These are phyloP conservation scores for Scatophagus argus DNA, from an alignment of 2,113 vertebrate genomes.

Conservation along the genomic window DNA sequence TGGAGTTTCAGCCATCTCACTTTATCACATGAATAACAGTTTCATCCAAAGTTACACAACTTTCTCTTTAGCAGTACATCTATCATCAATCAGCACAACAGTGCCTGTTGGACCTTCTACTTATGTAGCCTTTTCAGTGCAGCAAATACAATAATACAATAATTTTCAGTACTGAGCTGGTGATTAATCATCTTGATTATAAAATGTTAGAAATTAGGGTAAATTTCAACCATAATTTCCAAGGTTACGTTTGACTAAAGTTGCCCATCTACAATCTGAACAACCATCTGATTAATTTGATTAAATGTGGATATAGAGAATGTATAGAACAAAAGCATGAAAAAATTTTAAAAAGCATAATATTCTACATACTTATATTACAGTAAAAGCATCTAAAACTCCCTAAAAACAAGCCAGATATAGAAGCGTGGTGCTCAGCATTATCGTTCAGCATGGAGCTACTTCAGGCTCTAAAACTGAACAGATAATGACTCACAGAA, in stretches of 20 bases:
- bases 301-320: too few relatives aligned
- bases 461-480: neutral
- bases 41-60: neutral
- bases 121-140: neutral
- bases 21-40: neutral
- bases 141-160: neutral
- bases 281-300: too few relatives aligned
- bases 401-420: too few relatives aligned
- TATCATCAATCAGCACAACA: neutral
- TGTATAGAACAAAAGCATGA: neutral
- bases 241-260: neutral
- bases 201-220: neutral
- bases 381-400: too few relatives aligned
- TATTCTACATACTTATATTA: too few relatives aligned
- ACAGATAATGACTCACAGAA: neutral
- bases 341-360: too few relatives aligned
- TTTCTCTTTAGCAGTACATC: neutral
- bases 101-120: neutral
- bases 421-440: too few relatives aligned
- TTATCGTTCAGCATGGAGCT: too few relatives aligned
- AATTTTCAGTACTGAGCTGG: neutral
- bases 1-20: too few relatives aligned
- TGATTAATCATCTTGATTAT: neutral
- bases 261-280: too few relatives aligned
- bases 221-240: neutral